phyloP scores from a whole-genome alignment of 53 echinoderm and acorn worm species.

The Mesocentrotus franciscanus region DNA sequence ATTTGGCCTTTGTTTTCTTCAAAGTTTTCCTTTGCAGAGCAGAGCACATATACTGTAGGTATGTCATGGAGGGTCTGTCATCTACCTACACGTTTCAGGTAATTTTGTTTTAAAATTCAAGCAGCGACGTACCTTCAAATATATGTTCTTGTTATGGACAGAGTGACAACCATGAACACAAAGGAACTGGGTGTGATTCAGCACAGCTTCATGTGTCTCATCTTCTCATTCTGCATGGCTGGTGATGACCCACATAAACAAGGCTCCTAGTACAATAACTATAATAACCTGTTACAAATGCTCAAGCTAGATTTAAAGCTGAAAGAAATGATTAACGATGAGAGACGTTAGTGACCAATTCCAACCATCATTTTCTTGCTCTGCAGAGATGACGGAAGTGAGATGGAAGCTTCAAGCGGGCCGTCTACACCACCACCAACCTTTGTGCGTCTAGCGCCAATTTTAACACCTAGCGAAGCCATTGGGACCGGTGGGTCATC shows the following conservation, averaged over 20 bases:
- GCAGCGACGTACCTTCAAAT: not conserved
- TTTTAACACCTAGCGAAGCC: slow-evolving; percentile 1
- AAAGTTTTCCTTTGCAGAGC: too few species aligned
- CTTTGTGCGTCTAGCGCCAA: slow-evolving; percentile 44
- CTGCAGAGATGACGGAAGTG: slow-evolving; percentile 64
- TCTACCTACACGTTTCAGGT: too few species aligned
- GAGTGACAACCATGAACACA: not conserved
- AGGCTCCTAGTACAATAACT: not conserved
- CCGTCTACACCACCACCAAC: not conserved
- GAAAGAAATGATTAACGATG: slow-evolving; percentile 38
- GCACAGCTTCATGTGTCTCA: not conserved
- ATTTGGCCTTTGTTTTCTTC: too few species aligned
- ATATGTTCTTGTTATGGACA: not conserved
- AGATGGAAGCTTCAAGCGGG: slow-evolving; percentile 5
- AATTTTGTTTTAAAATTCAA: not conserved
- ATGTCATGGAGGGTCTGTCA: too few species aligned
- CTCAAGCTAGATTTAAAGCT: slow-evolving; percentile 25
- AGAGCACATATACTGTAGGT: too few species aligned
- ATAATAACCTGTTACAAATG: not conserved
- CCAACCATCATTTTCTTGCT: slow-evolving; percentile 69
- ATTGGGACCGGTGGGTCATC: not conserved
- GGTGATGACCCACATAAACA: not conserved
- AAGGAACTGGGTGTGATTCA: not conserved
- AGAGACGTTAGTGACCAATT: slow-evolving; percentile 44
- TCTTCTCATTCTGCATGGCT: not conserved